Evolutionary conservation across 2,888 invertebrate species (phyloP), one percentile per base, ranked within the genome.

Genomic region (Drosophila anomelani): DNA sequence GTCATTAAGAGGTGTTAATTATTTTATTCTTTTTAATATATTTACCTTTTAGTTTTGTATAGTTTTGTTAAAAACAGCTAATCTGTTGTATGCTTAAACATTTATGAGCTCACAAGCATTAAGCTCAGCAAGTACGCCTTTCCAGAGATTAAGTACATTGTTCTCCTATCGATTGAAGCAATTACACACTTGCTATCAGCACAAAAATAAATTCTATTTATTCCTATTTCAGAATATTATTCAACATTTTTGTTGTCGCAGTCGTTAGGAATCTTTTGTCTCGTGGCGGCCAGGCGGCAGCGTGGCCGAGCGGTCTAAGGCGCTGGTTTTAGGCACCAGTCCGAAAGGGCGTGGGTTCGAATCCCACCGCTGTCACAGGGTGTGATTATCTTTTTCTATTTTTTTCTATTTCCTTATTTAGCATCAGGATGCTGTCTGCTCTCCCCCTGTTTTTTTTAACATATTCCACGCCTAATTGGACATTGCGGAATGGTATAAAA

Each of bases 281-380:
- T 17, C 15, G 12, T 10, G 4, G 53, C 36, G 23, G 56, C 9
- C 36, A 71, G n/a, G 9, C 76, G 92, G 92, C 92, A 92, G 92
- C 92, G 92, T 92, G 92, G 92, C 92, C 92, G 92, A 92, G 92
- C 91, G 92, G 92, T 92, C 92, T 92, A 92, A 92, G 92, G 92
- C 92, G 92, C 92, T 92, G 92, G 92, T 92, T 92, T 92, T 92
- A 92, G 93, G 92, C 92, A 92, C 93, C 92, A 92, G 93, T 92
- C 92, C 92, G 92, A 92, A 92, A 92, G 92, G 92, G 92, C 92
- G 92, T 92, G 92, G 92, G 92, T 92, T 92, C 92, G 92, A 92
- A 92, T 92, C 92, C 92, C 92, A 92, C 92, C 92, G 92, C 91
- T 92, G 92, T 92, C 92, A 92, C 26, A 29, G 10, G 41, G 23